These are phyloP conservation scores for Heptranchias perlo DNA, from an alignment of 2,113 vertebrate species.

Conservation along the genomic window DNA sequence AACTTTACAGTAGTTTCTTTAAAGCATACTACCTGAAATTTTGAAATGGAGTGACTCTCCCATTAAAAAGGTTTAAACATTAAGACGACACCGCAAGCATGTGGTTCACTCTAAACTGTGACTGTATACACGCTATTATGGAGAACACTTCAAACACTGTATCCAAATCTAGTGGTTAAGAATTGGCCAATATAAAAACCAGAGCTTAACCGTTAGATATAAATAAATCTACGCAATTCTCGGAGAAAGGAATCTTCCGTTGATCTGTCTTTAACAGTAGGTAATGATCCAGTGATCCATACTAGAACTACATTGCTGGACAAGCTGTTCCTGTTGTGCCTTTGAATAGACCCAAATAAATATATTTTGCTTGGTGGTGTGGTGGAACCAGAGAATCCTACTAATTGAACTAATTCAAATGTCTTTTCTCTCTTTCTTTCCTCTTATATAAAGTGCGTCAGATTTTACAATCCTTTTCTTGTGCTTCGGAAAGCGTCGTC, in stretches of 20 bases:
- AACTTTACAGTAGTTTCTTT: not conserved
- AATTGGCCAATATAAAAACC: not conserved
- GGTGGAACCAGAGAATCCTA: not conserved
- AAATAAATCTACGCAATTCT: constrained; percentile 24
- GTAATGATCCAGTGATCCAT: not conserved
- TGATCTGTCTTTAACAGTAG: constrained; percentile 5
- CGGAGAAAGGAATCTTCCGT: not conserved
- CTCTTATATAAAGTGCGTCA: constrained; percentile 14
- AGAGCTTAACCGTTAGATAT: not conserved
- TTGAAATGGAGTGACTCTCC: not conserved
- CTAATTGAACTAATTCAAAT: not conserved
- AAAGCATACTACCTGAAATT: not conserved
- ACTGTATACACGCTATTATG: not conserved
- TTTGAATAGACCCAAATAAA: not conserved
- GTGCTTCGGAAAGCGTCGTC: constrained; percentile 6
- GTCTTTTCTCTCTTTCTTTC: not conserved
- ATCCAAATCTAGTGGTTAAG: not conserved
- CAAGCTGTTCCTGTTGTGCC: not conserved
- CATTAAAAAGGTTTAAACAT: not conserved
- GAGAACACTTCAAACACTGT: not conserved
- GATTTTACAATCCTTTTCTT: constrained; percentile 21
- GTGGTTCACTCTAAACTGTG: not conserved
- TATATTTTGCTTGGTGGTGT: not conserved
- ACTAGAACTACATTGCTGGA: not conserved
- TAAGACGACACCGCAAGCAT: not conserved